phyloP scores from a whole-genome alignment of 2,113 vertebrate species.

The Chlamydotis undulata region DNA sequence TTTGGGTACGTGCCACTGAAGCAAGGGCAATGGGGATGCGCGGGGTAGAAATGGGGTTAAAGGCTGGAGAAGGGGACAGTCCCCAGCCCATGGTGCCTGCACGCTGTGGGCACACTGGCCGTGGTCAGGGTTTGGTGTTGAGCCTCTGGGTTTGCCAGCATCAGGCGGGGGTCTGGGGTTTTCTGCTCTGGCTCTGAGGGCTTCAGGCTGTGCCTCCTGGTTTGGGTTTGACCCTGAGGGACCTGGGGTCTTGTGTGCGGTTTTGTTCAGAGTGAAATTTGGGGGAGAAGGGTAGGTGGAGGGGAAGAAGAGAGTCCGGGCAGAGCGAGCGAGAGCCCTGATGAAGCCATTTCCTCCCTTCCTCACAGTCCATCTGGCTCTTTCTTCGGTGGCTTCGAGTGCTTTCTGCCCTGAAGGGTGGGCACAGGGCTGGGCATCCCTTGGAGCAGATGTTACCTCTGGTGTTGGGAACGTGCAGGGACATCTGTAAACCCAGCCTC shows the following conservation, averaged over 20 bases:
- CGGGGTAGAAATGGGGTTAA: not conserved
- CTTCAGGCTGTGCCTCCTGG: not conserved
- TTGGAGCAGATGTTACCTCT: not conserved
- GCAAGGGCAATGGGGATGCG: not conserved
- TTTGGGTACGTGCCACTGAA: not conserved
- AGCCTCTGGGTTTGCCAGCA: not conserved
- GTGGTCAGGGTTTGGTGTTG: not conserved
- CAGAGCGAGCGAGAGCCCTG: not conserved
- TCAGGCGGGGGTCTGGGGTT: not conserved
- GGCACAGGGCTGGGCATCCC: not conserved
- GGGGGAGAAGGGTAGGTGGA: not conserved
- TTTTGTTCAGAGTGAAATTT: not conserved
- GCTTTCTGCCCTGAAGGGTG: not conserved
- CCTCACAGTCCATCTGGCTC: not conserved
- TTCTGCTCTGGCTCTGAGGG: not conserved
- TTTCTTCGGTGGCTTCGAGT: not conserved
- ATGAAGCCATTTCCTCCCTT: not conserved
- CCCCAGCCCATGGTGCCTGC: fast-evolving
- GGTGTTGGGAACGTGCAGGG: not conserved
- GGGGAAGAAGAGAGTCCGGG: not conserved
- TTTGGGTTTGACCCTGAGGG: not conserved
- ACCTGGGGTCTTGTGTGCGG: not conserved
- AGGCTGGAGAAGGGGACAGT: not conserved
- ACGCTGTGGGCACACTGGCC: fast-evolving
- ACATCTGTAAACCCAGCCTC: not conserved